These are phyloP conservation scores for Ophonus ardosiacus DNA, from an alignment of 2,888 invertebrate genomes.

Conservation along the genomic window DNA sequence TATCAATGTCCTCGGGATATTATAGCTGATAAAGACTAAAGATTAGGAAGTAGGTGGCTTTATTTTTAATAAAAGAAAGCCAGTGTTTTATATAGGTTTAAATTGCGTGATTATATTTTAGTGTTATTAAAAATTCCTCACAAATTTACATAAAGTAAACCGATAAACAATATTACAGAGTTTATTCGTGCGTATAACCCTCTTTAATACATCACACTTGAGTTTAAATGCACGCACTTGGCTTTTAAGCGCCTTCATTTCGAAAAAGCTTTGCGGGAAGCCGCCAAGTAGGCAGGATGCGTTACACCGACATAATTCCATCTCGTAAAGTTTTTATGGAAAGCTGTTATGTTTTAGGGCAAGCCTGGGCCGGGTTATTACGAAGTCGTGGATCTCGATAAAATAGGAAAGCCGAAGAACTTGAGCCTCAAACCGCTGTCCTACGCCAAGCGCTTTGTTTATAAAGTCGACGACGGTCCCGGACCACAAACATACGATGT, in stretches of 20 bases:
- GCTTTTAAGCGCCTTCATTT: slow-evolving; percentile 49
- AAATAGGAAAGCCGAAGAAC: slow-evolving; percentile 64
- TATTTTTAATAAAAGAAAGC: background rate
- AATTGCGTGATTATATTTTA: slow-evolving; percentile 14
- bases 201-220: slow-evolving; percentile 51
- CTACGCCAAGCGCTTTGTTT: slow-evolving; percentile 68
- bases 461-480: slow-evolving; percentile 65
- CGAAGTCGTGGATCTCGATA: slow-evolving; percentile 63
- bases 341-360: slow-evolving; percentile 67
- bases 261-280: slow-evolving; percentile 23
- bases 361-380: slow-evolving; percentile 71
- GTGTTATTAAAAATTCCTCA: slow-evolving; percentile 17
- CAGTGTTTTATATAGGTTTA: background rate
- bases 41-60: background rate
- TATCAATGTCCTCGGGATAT: too few species aligned
- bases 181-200: slow-evolving; percentile 49
- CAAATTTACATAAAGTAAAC: slow-evolving; percentile 29
- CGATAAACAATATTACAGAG: slow-evolving; percentile 38
- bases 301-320: slow-evolving; percentile 32
- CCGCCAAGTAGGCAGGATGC: slow-evolving; percentile 28
- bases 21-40: background rate
- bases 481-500: slow-evolving; percentile 68
- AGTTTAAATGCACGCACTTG: slow-evolving; percentile 51
- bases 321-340: slow-evolving; percentile 56
- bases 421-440: slow-evolving; percentile 68